A percentile compares a stretch with the other conserved stretches of the same genome.
Evolutionary conservation across 2,113 vertebrate genomes (phyloP).

Genomic region (Procapra przewalskii): DNA sequence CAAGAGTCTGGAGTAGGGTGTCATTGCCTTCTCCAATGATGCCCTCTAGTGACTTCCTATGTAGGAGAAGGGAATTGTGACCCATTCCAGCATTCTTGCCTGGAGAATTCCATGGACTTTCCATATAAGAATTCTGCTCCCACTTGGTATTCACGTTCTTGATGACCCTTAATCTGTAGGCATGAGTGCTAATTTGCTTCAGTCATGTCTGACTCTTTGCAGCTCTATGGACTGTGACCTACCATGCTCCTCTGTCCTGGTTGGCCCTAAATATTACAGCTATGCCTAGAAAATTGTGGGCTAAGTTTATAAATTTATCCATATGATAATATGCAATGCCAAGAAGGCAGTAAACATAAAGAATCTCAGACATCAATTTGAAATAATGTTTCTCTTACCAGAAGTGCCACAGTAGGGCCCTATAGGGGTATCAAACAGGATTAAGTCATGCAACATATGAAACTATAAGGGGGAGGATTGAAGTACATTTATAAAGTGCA

Average conservation of each 20-base stretch:
- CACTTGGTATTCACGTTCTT: slow-evolving; percentile 18
- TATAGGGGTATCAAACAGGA: background rate
- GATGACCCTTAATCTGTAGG: background rate
- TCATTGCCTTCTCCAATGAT: background rate
- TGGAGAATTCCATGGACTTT: background rate
- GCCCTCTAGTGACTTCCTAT: background rate
- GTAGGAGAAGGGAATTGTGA: background rate
- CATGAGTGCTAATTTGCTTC: background rate
- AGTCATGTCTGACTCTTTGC: background rate
- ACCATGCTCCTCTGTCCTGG: background rate
- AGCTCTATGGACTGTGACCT: background rate
- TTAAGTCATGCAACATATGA: background rate
- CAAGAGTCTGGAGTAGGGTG: no score
- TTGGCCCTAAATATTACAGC: slow-evolving; percentile 33
- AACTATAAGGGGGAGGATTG: background rate
- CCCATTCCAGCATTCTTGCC: background rate
- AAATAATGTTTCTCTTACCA: background rate
- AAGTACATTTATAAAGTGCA: background rate
- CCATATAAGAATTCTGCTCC: background rate
- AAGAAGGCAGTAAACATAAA: background rate
- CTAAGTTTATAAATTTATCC: background rate
- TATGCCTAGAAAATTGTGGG: background rate
- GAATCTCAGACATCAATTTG: background rate
- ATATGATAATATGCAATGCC: background rate
- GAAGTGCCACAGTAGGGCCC: background rate